Evolutionary conservation across 2,797 vertebrate genomes (phyloP), one percentile per base, ranked within the genome.

Genomic region (Ciconia nigra): DNA sequence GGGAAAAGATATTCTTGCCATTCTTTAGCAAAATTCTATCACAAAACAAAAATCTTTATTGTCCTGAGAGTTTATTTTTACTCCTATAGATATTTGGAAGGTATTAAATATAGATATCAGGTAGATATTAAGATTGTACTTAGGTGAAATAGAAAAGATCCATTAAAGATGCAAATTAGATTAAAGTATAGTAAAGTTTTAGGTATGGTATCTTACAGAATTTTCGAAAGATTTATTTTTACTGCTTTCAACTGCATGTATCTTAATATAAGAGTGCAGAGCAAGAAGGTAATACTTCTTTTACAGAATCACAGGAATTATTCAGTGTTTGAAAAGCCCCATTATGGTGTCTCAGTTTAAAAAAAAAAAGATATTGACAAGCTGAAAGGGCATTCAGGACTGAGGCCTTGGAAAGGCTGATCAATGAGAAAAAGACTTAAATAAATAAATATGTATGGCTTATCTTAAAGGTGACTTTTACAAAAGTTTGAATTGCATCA

Each of bases 371-470:
- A 22, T 59, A 89, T 80, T 80, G 90, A 95, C 88, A 96, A 93
- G 73, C 63, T 83, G 78, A 92, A 96, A 93, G 88, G 86, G 67
- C 83, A 85, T 89, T 92, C 47, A 83, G 78, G 86, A 92, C 73
- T 81, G 72, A 88, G 88, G 70, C 81, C 85, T 89, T 92, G 91
- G 70, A n/a, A 83, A 88, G 47, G 21, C 55, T 94, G 90, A 95
- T 97, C 97, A 94, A 87, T 95, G 93, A 85, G 55, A 95, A 92
- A 92, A 93, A 90, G 42, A 67, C 79, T 95, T 93, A 95, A 94
- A 96, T 91, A 96, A 95, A 92, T 95, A 96, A 96, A 96, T 96
- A 96, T 83, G 76, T 90, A 93, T 77, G 57, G 44, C 49, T 91
- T 78, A 39, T 65, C 57, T 93, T 83, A 93, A 90, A 95, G 87